Evolutionary conservation across 2,888 invertebrate species (phyloP).

Genomic region (Scaptomyza polygonia): DNA sequence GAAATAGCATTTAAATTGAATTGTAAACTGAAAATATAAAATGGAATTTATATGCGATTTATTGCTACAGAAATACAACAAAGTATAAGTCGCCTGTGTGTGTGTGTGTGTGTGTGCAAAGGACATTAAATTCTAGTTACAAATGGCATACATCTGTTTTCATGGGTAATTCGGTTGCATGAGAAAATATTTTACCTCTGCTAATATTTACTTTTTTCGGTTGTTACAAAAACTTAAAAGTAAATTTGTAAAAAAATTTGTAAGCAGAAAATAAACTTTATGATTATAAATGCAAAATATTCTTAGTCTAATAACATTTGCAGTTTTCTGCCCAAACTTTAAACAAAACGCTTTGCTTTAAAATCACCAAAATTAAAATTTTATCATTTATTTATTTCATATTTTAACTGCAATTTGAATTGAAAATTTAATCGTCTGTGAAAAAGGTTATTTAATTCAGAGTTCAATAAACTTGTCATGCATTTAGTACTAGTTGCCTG

Average conservation of each 20-base stretch:
- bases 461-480: conserved; percentile 46
- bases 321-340: too few species aligned
- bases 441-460: not conserved
- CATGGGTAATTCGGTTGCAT: conserved; percentile 8
- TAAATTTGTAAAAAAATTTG: too few species aligned
- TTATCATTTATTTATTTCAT: not conserved
- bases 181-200: not conserved
- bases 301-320: too few species aligned
- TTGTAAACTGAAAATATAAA: conserved; percentile 63
- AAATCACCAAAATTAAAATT: not conserved
- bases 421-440: not conserved
- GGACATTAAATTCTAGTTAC: not conserved
- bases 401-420: not conserved
- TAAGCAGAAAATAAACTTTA: too few species aligned
- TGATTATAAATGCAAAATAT: too few species aligned
- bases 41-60: conserved; percentile 36
- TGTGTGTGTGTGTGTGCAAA: conserved; percentile 1
- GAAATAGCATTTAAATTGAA: conserved; percentile 77
- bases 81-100: not conserved
- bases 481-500: conserved; percentile 25
- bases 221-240: too few species aligned
- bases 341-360: too few species aligned
- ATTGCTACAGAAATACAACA: conserved; percentile 10
- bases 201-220: too few species aligned
- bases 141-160: conserved; percentile 26